A percentile compares a stretch with the other conserved stretches of the same genome.
phyloP scores from a whole-genome alignment of 2,888 invertebrate genomes.

The Mamestra brassicae region DNA sequence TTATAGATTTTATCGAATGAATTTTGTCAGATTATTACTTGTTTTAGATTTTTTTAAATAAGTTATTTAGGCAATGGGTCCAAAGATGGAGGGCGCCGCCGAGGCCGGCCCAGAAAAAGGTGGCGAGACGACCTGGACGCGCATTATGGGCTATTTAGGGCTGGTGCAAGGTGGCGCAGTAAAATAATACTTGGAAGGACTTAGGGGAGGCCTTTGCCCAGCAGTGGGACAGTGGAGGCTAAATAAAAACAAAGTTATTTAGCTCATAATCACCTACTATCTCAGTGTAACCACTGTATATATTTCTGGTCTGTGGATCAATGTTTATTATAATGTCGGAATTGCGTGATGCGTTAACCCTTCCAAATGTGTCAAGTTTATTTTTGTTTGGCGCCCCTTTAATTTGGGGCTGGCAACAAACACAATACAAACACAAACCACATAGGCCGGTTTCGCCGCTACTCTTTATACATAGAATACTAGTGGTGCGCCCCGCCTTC shows the following conservation, averaged over 20 bases:
- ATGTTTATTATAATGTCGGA: conserved; percentile 52
- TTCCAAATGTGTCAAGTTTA: conserved; percentile 44
- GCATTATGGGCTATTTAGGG: too few relatives aligned
- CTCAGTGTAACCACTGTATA: background rate
- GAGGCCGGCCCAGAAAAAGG: too few relatives aligned
- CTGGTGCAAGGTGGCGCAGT: too few relatives aligned
- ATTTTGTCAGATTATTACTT: too few relatives aligned
- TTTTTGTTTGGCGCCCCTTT: conserved; percentile 30
- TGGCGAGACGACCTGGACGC: too few relatives aligned
- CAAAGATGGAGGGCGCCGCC: too few relatives aligned
- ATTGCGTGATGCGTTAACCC: conserved; percentile 53
- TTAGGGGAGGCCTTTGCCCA: too few relatives aligned
- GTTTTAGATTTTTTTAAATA: too few relatives aligned
- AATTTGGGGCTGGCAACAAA: conserved; percentile 29
- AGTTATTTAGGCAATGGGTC: too few relatives aligned
- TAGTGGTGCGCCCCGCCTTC: background rate
- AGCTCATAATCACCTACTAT: background rate
- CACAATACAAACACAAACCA: conserved; percentile 11
- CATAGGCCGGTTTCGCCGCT: background rate
- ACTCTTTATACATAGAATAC: background rate
- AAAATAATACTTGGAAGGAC: too few relatives aligned
- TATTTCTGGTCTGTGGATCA: background rate
- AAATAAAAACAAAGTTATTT: background rate
- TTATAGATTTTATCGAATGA: too few relatives aligned
- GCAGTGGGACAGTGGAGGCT: too few relatives aligned